Evolutionary conservation across 2,113 vertebrate genomes (phyloP), one percentile per base, ranked within the genome.

Genomic region (Oplegnathus fasciatus): DNA sequence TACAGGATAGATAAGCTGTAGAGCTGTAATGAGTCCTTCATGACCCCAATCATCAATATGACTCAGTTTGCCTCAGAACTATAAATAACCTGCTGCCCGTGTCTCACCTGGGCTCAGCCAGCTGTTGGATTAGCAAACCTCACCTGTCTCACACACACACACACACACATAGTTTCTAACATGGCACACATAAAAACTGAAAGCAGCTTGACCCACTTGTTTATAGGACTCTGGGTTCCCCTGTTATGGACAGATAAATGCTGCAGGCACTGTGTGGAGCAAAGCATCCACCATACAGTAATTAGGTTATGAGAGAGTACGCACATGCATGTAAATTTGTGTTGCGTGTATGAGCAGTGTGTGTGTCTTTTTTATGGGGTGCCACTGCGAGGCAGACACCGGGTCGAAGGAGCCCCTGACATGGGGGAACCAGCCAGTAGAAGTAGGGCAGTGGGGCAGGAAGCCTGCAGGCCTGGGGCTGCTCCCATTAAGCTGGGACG

Each of bases 361-460:
- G 15, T 66, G 48, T 77, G 34, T 37, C 3, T 46, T 65, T 72
- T 40, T 37, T 42, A 26, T 73, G 65, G 57, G 76, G 83, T 50
- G 74, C 52, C 70, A 57, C 6, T 65, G 61, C 1, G 24, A 55
- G 0, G 40, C 32, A 67, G 79, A 75, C 58, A 30, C 0, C 42
- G 46, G 65, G 65, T 37, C 14, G 22, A 61, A 70, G 9, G 60
- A 42, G 42, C 32, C 46, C n/a, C 32, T 30, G 60, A 88, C 37
- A 71, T 78, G 55, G 78, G 73, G 75, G 57, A 32, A 61, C 65
- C 67, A 80, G 82, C 20, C 40, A 42, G 81, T 46, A 62, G 82
- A 93, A 88, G 75, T 91, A 91, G 91, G 93, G 72, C 86, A 94
- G 86, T 93, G 73, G 89, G 83, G 26, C 86, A 83, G 67, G 40